A percentile compares a stretch with the other conserved stretches of the same genome.
Evolutionary conservation across 1,140 invertebrate genomes (phyloP).

Genomic region (Catajapyx aquilonaris): DNA sequence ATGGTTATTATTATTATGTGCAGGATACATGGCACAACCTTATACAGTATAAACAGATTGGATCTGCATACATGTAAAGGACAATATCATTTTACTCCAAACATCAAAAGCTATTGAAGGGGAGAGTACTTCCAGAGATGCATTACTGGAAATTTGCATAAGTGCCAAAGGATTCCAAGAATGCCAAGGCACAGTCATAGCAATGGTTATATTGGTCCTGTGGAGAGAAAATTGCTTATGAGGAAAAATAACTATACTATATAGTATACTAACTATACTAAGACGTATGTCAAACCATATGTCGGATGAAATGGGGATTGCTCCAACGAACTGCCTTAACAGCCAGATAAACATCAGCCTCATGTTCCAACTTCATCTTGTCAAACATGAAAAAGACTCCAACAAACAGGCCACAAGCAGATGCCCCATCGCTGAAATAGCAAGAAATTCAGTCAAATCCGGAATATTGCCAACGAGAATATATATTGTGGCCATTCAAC

Average conservation of each 20-base stretch:
- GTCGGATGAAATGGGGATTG: not conserved
- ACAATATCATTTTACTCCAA: too few relatives aligned
- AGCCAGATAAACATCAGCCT: conserved; percentile 19
- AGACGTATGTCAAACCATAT: not conserved
- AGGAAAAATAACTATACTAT: not conserved
- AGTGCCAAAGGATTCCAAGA: not conserved
- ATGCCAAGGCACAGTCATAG: not conserved
- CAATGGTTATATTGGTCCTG: not conserved
- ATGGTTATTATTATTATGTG: too few relatives aligned
- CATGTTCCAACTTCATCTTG: conserved; percentile 20
- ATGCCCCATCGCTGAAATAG: conserved; percentile 17
- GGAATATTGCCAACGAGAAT: conserved; percentile 4
- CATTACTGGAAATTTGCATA: not conserved
- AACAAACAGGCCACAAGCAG: conserved; percentile 17
- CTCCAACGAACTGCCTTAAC: conserved; percentile 16
- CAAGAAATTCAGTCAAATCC: not conserved
- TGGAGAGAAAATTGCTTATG: not conserved
- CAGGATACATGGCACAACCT: too few relatives aligned
- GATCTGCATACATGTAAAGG: too few relatives aligned
- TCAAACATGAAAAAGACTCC: conserved; percentile 18
- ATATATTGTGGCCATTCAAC: not conserved
- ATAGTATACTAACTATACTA: not conserved
- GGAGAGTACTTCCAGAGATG: too few relatives aligned
- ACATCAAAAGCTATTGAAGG: too few relatives aligned
- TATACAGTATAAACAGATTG: too few relatives aligned